Percentiles rank a stretch among this genome's conserved stretches.
phyloP scores from a whole-genome alignment of 2,797 vertebrate species.

The Hirundo rustica region DNA sequence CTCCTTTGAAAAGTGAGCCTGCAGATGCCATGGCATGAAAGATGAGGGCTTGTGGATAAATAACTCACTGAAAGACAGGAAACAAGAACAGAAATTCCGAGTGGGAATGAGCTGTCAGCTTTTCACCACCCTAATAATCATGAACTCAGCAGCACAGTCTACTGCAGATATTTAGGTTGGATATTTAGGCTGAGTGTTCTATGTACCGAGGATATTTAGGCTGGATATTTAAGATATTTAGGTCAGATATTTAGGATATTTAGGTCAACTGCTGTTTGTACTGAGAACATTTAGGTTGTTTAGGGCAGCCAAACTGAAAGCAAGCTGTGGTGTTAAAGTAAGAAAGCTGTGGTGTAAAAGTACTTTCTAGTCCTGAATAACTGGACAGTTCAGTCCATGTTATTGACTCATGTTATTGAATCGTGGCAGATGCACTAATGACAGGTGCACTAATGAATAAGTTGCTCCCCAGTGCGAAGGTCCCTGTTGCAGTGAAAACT shows the following conservation, averaged over 20 bases:
- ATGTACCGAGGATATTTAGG: background rate
- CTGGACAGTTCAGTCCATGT: background rate
- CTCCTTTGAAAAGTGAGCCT: background rate
- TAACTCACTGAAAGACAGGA: background rate
- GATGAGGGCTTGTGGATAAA: background rate
- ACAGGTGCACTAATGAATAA: background rate
- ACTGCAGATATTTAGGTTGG: background rate
- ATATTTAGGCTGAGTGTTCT: background rate
- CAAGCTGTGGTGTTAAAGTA: background rate
- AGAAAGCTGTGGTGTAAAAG: background rate
- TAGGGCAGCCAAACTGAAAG: background rate
- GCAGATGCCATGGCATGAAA: background rate
- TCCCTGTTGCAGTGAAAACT: background rate
- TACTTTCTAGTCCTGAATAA: background rate
- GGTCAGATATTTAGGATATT: background rate
- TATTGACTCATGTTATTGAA: background rate
- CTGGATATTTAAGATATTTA: background rate
- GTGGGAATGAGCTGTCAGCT: background rate
- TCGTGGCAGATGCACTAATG: background rate
- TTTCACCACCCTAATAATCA: background rate
- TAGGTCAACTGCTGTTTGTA: background rate
- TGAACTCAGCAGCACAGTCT: background rate
- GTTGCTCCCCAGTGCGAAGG: fast-evolving
- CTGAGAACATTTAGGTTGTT: background rate
- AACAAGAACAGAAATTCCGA: background rate